A percentile compares a stretch with the other conserved stretches of the same genome.
Evolutionary conservation across 2,113 vertebrate genomes (phyloP).

Genomic region (Mus pahari): DNA sequence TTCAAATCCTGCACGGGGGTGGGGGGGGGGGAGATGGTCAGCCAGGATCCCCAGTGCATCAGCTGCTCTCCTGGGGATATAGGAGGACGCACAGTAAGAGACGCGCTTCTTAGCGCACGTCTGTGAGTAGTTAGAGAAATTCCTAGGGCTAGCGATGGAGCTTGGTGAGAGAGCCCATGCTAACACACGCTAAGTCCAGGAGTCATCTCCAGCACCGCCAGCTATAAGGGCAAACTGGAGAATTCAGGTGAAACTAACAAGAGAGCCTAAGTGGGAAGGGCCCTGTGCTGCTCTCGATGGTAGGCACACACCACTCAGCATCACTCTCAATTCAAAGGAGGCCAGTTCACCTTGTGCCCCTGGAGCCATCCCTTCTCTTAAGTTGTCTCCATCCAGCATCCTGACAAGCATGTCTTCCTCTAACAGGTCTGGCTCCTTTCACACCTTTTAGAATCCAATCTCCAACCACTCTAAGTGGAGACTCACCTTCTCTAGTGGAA

Average conservation of each 20-base stretch:
- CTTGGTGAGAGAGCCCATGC: not conserved
- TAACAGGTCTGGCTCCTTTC: not conserved
- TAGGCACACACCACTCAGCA: not conserved
- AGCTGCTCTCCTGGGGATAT: not conserved
- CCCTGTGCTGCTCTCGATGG: not conserved
- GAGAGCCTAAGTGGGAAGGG: not conserved
- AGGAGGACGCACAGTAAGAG: not conserved
- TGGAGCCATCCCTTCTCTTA: not conserved
- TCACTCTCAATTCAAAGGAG: not conserved
- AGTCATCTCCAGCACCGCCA: not conserved
- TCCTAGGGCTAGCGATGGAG: not conserved
- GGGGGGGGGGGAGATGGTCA: not conserved
- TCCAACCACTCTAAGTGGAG: not conserved
- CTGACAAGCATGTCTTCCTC: not conserved
- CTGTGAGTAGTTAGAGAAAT: not conserved
- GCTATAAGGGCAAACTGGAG: not conserved
- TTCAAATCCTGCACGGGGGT: constrained; percentile 11
- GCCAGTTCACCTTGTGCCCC: not conserved
- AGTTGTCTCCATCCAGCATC: not conserved
- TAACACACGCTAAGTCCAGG: no score
- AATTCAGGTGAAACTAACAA: not conserved
- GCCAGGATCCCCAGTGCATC: constrained; percentile 59
- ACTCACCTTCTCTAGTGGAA: not conserved
- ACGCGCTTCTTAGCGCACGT: rapidly evolving
- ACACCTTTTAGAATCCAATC: not conserved